phyloP scores from a whole-genome alignment of 2,888 invertebrate genomes.

The Cyaniris semiargus region DNA sequence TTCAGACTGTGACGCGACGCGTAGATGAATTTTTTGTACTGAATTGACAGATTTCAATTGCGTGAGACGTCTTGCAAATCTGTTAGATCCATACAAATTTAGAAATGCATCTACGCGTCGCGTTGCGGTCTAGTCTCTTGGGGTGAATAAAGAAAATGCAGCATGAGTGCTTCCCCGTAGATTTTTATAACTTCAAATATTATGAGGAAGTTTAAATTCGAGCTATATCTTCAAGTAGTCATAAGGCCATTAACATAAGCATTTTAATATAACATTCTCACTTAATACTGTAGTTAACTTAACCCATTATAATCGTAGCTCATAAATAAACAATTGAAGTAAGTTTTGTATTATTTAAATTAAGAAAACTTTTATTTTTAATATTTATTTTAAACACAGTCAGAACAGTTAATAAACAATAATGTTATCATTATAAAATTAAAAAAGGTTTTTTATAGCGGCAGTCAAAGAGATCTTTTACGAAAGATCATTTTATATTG shows the following conservation, averaged over 20 bases:
- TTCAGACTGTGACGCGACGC: too few relatives aligned
- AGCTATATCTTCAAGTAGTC: background rate
- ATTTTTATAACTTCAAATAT: background rate
- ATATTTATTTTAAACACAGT: background rate
- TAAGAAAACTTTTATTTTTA: background rate
- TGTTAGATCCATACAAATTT: too few relatives aligned
- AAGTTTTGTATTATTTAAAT: background rate
- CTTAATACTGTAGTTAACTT: background rate
- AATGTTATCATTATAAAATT: background rate
- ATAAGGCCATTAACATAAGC: background rate
- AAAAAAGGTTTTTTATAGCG: background rate
- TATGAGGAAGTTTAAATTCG: background rate
- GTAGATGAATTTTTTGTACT: too few relatives aligned
- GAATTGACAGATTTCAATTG: too few relatives aligned
- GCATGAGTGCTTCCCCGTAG: background rate
- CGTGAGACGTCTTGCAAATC: too few relatives aligned
- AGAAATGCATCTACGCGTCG: too few relatives aligned
- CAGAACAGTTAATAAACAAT: background rate
- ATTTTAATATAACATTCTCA: background rate
- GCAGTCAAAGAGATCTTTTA: too few relatives aligned
- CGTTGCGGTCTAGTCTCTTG: too few relatives aligned
- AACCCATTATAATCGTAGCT: background rate
- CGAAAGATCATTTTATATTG: too few relatives aligned
- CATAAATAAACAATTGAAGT: background rate
- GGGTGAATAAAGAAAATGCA: too few relatives aligned